Evolutionary conservation across 2,113 vertebrate species (phyloP).

Genomic region (Antechinus stuartii): DNA sequence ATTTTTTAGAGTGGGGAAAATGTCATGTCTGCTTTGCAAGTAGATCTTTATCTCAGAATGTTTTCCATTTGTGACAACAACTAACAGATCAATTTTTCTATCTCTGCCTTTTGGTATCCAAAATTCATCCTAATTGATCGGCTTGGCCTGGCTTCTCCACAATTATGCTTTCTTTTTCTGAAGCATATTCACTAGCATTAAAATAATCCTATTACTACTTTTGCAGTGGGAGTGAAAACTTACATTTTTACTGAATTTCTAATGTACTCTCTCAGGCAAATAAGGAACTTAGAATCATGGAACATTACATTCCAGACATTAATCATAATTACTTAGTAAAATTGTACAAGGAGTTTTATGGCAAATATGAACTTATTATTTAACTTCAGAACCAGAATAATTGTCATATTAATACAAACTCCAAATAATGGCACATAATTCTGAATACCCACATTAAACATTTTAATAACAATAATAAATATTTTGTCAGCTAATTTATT

Average conservation of each 20-base stretch:
- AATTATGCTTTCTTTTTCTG: slow-evolving; percentile 75
- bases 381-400: slow-evolving; percentile 76
- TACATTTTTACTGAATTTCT: slow-evolving; percentile 82
- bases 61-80: slow-evolving; percentile 78
- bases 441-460: slow-evolving; percentile 72
- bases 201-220: slow-evolving; percentile 58
- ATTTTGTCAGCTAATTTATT: slow-evolving; percentile 81
- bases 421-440: slow-evolving; percentile 63
- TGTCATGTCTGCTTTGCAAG: slow-evolving; percentile 65
- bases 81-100: slow-evolving; percentile 76
- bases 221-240: slow-evolving; percentile 67
- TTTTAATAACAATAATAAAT: slow-evolving; percentile 79
- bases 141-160: slow-evolving; percentile 68
- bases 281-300: slow-evolving; percentile 76
- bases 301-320: slow-evolving; percentile 81
- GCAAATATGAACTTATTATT: slow-evolving; percentile 72
- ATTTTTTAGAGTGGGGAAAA: slow-evolving; percentile 35
- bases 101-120: slow-evolving; percentile 60
- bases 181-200: slow-evolving; percentile 72
- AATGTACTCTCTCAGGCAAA: slow-evolving; percentile 76
- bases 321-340: slow-evolving; percentile 84
- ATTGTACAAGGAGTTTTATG: slow-evolving; percentile 74
- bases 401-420: slow-evolving; percentile 74
- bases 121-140: slow-evolving; percentile 82
- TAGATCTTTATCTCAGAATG: slow-evolving; percentile 72